phyloP scores from a whole-genome alignment of 1,140 invertebrate genomes.

The Samia ricini region DNA sequence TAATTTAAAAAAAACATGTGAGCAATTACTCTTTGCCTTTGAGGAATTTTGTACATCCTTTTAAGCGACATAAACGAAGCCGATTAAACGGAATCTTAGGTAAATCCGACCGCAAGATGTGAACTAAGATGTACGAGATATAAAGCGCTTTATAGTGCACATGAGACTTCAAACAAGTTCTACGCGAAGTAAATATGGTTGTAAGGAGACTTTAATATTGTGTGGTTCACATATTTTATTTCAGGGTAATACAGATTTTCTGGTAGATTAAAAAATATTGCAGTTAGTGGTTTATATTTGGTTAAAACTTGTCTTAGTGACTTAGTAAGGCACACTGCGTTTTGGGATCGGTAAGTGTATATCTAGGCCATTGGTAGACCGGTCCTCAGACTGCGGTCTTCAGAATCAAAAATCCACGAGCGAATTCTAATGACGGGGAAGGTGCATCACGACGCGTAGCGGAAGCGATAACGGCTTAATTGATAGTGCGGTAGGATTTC shows the following conservation, averaged over 20 bases:
- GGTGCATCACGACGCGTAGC: too few relatives aligned
- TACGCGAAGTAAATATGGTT: not conserved
- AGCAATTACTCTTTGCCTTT: not conserved
- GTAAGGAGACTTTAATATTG: not conserved
- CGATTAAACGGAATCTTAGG: constrained; percentile 3
- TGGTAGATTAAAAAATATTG: too few relatives aligned
- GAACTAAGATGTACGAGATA: constrained; percentile 1
- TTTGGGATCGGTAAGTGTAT: too few relatives aligned
- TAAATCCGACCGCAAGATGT: not conserved
- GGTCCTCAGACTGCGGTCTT: too few relatives aligned
- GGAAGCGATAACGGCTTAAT: too few relatives aligned
- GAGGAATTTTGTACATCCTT: not conserved
- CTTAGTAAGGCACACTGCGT: too few relatives aligned
- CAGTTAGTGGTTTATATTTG: too few relatives aligned
- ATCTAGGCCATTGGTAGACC: too few relatives aligned
- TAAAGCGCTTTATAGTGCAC: constrained; percentile 11
- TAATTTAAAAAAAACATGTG: constrained; percentile 2
- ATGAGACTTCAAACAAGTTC: constrained; percentile 9
- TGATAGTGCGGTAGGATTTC: too few relatives aligned
- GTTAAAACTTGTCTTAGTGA: too few relatives aligned
- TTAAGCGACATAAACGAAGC: not conserved
- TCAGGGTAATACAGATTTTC: not conserved
- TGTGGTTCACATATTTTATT: not conserved
- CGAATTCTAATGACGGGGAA: too few relatives aligned
- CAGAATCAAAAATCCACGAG: too few relatives aligned